These are phyloP conservation scores for Leucopternis melanops DNA, from an alignment of 2,113 vertebrate genomes.

Conservation along the genomic window DNA sequence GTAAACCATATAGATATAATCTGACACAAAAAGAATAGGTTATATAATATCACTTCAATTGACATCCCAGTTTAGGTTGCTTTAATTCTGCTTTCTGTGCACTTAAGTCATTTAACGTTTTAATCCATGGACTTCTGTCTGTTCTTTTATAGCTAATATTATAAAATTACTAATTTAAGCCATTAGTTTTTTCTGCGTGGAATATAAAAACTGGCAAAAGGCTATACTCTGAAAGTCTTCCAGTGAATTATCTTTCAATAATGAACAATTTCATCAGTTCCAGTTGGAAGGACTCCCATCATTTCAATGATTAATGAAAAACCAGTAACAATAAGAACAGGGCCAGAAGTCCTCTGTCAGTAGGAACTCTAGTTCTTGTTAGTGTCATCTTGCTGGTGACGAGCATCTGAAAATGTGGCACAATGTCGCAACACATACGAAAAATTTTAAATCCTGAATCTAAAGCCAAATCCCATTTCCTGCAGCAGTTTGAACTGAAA, in stretches of 20 bases:
- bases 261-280: neutral
- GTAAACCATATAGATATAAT: neutral
- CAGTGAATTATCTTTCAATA: neutral
- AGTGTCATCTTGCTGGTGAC: neutral
- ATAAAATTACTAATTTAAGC: neutral
- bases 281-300: neutral
- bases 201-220: neutral
- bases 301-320: neutral
- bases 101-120: neutral
- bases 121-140: neutral
- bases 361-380: neutral
- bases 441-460: neutral
- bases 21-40: neutral
- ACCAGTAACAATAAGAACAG: neutral
- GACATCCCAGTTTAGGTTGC: neutral
- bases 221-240: neutral
- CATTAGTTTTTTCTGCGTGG: neutral
- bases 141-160: neutral
- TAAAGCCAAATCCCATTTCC: slow-evolving; percentile 19
- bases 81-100: neutral
- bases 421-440: rapidly evolving
- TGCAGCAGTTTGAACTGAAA: neutral
- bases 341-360: neutral
- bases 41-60: neutral
- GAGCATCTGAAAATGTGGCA: neutral